Conservation (phyloP, 2,888 invertebrate genomes). For the Ligdia adustata region DNA sequence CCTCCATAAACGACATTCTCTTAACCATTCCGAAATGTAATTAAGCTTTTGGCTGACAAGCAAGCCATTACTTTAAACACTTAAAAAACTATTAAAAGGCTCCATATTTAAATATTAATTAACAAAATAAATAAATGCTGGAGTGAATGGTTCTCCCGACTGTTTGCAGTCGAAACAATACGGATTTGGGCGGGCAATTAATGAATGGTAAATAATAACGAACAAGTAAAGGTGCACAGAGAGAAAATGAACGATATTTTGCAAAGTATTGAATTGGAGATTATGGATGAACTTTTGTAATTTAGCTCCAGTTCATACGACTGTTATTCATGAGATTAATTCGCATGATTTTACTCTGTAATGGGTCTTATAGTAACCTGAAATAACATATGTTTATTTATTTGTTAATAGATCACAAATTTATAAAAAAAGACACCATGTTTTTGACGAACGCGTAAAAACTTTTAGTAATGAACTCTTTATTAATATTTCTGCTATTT, state of each 20-base stretch:
- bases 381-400: no score
- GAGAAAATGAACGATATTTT: not conserved
- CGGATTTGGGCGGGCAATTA: conserved; percentile 5
- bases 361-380: no score
- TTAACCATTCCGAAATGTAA: no score
- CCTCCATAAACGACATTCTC: no score
- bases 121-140: conserved; percentile 50
- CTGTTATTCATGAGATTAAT: no score
- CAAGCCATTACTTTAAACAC: conserved; percentile 47
- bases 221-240: not conserved
- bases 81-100: conserved; percentile 39
- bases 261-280: not conserved
- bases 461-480: no score
- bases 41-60: no score
- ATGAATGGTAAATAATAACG: conserved; percentile 10
- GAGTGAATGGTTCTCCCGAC: conserved; percentile 36
- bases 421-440: no score
- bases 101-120: conserved; percentile 46
- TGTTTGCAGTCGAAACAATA: conserved; percentile 10
- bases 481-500: no score
- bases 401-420: no score
- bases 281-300: not conserved
- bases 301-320: not conserved
- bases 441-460: no score
- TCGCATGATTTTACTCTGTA: no score